A percentile compares a stretch with the other conserved stretches of the same genome.
phyloP scores from a whole-genome alignment of 2,113 vertebrate species.

The Vombatus ursinus region DNA sequence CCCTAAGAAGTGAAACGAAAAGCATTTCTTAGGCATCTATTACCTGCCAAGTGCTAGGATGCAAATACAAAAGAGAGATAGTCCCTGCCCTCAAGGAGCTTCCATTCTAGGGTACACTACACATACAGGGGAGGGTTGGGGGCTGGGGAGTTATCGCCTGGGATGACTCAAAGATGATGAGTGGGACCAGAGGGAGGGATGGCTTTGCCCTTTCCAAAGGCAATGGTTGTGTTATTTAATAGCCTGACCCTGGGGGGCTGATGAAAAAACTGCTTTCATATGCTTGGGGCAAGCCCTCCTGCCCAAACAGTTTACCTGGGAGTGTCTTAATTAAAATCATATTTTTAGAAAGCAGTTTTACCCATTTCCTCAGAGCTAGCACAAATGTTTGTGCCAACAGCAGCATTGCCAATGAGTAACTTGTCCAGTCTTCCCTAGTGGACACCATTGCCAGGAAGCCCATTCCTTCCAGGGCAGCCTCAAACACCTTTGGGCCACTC shows the following conservation, averaged over 20 bases:
- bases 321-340: neutral
- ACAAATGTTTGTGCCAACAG: neutral
- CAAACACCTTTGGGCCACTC: neutral
- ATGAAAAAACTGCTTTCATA: neutral
- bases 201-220: neutral
- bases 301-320: neutral
- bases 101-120: neutral
- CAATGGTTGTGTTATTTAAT: neutral
- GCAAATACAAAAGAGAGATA: neutral
- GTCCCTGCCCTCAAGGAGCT: neutral
- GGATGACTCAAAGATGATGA: neutral
- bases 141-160: neutral
- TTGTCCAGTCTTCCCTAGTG: neutral
- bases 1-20: neutral
- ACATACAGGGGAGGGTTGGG: neutral
- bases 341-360: neutral
- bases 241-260: neutral
- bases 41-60: neutral
- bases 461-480: fast-evolving
- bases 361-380: neutral
- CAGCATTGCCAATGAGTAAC: neutral
- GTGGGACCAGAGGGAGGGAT: neutral
- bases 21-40: neutral
- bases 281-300: neutral
- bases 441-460: neutral